Conservation (phyloP, 2,113 vertebrate genomes). For the Channa maculata region DNA sequence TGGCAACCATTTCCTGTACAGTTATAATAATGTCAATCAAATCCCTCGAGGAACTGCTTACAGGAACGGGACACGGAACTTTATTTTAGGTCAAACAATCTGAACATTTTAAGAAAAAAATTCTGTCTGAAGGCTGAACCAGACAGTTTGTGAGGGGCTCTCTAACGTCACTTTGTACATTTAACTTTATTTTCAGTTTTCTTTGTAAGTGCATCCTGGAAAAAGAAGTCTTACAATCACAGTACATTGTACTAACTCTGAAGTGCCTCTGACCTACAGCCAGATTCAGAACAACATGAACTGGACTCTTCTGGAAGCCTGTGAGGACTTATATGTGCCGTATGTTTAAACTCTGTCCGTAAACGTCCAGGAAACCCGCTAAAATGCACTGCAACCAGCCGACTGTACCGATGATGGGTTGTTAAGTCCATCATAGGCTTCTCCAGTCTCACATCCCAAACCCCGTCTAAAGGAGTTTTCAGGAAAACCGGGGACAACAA, state of each 20-base stretch:
- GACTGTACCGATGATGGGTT: background rate
- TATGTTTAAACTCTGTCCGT: background rate
- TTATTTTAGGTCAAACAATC: conserved; percentile 15
- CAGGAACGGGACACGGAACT: background rate
- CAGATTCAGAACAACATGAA: background rate
- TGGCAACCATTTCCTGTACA: conserved; percentile 12
- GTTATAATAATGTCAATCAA: conserved; percentile 15
- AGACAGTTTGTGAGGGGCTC: background rate
- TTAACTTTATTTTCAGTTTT: background rate
- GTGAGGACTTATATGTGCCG: background rate
- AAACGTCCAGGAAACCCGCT: background rate
- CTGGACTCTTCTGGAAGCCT: background rate
- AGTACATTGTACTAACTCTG: background rate
- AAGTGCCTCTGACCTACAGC: conserved; percentile 58
- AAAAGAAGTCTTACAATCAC: conserved; percentile 52
- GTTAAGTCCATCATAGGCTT: background rate
- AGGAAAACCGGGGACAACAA: background rate
- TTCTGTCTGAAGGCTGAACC: background rate
- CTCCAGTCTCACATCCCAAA: background rate
- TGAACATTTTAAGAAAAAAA: background rate
- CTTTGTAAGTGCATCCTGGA: conserved; percentile 13
- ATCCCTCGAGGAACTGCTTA: conserved; percentile 4
- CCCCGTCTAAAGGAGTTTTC: background rate
- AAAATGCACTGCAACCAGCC: background rate
- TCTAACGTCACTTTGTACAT: background rate